Percentiles rank a stretch among this genome's conserved stretches.
These are phyloP conservation scores for Nycteola revayana DNA, from an alignment of 2,888 invertebrate genomes.

Conservation along the genomic window DNA sequence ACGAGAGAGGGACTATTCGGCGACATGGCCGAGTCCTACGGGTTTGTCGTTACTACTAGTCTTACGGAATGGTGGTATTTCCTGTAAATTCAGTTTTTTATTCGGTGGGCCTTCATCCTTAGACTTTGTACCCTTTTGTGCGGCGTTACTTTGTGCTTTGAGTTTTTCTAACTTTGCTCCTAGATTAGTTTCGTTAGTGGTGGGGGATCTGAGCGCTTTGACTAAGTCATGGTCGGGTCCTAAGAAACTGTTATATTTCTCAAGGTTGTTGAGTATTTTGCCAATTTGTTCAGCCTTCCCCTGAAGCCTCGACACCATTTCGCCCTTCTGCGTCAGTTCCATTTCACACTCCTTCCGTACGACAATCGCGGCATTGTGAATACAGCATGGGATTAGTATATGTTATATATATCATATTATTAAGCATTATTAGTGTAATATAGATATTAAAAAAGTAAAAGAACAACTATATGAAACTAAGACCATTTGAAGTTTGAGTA, in stretches of 20 bases:
- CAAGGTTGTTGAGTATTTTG: constrained; percentile 94
- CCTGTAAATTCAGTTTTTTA: constrained; percentile 77
- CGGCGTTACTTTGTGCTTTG: constrained; percentile 57
- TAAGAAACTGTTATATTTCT: constrained; percentile 90
- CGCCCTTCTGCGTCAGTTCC: constrained; percentile 97
- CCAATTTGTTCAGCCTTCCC: constrained; percentile 97
- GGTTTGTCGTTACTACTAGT: constrained; percentile 52
- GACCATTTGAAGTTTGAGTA: too few species aligned
- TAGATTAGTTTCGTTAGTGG: constrained; percentile 61
- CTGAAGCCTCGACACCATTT: constrained; percentile 96
- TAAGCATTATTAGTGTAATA: too few species aligned
- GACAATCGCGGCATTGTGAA: constrained; percentile 72
- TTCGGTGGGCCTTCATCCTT: constrained; percentile 81
- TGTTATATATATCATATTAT: constrained; percentile 27
- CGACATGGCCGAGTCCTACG: constrained; percentile 37
- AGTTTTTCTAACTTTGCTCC: constrained; percentile 64
- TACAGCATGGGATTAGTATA: constrained; percentile 72
- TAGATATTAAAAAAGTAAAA: too few species aligned
- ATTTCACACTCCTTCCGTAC: constrained; percentile 93
- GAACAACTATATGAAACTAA: too few species aligned
- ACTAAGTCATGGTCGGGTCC: constrained; percentile 82
- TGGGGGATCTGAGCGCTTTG: constrained; percentile 75
- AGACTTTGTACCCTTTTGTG: constrained; percentile 71
- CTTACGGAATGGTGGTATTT: constrained; percentile 77
- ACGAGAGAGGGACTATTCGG: constrained; percentile 30